phyloP scores from a whole-genome alignment of 2,888 invertebrate species.

The Acanthoscelides obtectus region DNA sequence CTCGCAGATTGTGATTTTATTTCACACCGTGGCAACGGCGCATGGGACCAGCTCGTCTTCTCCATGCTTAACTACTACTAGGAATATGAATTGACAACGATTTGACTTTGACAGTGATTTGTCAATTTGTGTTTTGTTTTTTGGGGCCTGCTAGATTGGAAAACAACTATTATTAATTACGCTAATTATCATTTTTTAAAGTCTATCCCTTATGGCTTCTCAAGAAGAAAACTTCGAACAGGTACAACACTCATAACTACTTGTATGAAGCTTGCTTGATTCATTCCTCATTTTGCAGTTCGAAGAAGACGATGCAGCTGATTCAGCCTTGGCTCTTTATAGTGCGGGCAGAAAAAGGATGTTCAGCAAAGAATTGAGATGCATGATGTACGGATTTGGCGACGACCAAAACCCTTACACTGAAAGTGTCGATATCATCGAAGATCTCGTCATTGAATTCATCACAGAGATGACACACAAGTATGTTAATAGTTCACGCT shows the following conservation, averaged over 20 bases:
- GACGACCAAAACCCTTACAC: conserved; percentile 99
- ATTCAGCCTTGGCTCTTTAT: conserved; percentile 59
- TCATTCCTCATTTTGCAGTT: conserved; percentile 40
- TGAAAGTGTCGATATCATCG: conserved; percentile 95
- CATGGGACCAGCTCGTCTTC: too few relatives aligned
- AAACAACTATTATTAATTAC: too few relatives aligned
- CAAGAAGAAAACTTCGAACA: conserved; percentile 38
- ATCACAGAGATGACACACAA: conserved; percentile 88
- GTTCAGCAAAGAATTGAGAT: conserved; percentile 87
- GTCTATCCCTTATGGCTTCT: conserved; percentile 25
- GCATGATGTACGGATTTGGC: conserved; percentile 99
- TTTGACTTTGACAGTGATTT: too few relatives aligned
- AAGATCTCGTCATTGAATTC: conserved; percentile 96
- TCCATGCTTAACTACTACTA: too few relatives aligned
- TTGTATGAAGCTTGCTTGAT: not conserved
- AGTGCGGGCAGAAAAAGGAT: conserved; percentile 71
- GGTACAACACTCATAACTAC: conserved; percentile 19
- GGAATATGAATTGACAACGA: too few relatives aligned
- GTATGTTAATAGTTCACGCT: too few relatives aligned
- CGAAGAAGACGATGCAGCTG: conserved; percentile 68
- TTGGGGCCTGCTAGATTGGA: too few relatives aligned
- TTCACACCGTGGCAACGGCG: too few relatives aligned
- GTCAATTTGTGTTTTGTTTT: too few relatives aligned
- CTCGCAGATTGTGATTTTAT: too few relatives aligned
- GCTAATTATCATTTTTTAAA: too few relatives aligned